Percentiles rank a stretch among this genome's conserved stretches.
These are phyloP conservation scores for Oscheius sp. DNA, from an alignment of 2,888 invertebrate species.

Conservation along the genomic window DNA sequence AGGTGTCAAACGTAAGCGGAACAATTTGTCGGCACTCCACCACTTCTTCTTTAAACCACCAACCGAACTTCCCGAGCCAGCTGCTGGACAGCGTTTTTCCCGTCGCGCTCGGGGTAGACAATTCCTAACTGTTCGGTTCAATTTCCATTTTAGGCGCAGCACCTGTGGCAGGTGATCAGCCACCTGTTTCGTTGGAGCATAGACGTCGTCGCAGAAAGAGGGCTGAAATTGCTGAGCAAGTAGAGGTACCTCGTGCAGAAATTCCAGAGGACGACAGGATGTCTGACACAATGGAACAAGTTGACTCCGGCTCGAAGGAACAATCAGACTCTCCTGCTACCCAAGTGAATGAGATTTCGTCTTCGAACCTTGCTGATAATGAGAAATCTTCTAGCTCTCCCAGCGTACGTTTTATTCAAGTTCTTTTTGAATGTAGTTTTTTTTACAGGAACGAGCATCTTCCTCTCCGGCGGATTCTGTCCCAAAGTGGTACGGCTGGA, in stretches of 20 bases:
- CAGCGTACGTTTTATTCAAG: not conserved
- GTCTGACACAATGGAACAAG: not conserved
- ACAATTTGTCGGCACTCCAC: constrained; percentile 18
- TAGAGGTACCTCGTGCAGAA: not conserved
- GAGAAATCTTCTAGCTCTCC: not conserved
- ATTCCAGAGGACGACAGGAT: too few relatives aligned
- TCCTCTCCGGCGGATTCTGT: constrained; percentile 8
- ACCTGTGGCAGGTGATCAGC: constrained; percentile 15
- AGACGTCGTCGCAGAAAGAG: constrained; percentile 8
- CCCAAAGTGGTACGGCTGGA: not conserved
- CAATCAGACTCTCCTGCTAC: not conserved
- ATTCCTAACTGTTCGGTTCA: too few relatives aligned
- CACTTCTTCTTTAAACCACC: constrained; percentile 23
- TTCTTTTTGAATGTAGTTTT: not conserved
- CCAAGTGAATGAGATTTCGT: constrained; percentile 12
- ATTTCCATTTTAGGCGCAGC: not conserved
- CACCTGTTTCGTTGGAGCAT: constrained; percentile 4
- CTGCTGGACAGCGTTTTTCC: constrained; percentile 32
- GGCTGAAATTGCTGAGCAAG: not conserved
- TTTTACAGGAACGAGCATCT: constrained; percentile 20
- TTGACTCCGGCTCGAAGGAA: not conserved
- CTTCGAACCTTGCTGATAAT: not conserved
- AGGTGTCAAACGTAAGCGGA: constrained; percentile 19
- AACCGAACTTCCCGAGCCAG: constrained; percentile 17
- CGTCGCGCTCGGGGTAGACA: constrained; percentile 30